phyloP scores from a whole-genome alignment of 2,797 vertebrate genomes.

The Serranus cabrilla region DNA sequence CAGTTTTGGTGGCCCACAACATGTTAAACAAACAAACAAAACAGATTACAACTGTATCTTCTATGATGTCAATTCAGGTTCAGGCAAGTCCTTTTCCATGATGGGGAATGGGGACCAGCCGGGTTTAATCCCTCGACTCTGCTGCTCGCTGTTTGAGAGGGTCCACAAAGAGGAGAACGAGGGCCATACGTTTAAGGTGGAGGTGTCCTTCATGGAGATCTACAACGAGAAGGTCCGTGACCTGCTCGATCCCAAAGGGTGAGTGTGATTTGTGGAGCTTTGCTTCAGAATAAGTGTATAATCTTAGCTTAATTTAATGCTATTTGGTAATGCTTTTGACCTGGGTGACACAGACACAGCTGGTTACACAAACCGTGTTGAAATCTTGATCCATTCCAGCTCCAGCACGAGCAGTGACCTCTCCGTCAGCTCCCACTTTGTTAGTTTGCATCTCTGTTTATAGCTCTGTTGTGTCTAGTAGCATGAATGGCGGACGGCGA shows the following conservation, averaged over 20 bases:
- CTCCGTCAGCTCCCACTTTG: constrained; percentile 14
- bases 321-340: constrained; percentile 21
- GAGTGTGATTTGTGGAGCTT: constrained; percentile 68
- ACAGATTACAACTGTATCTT: background rate
- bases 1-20: too few relatives aligned
- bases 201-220: constrained; percentile 99
- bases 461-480: constrained; percentile 70
- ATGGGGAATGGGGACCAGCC: constrained; percentile 97
- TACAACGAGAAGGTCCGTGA: constrained; percentile 99
- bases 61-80: constrained; percentile 85
- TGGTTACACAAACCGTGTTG: constrained; percentile 27
- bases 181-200: constrained; percentile 94
- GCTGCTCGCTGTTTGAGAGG: constrained; percentile 96
- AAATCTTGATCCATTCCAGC: constrained; percentile 22
- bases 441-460: constrained; percentile 47
- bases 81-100: constrained; percentile 99
- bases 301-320: constrained; percentile 6
- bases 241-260: constrained; percentile 99
- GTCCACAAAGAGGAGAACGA: constrained; percentile 91
- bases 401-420: constrained; percentile 24
- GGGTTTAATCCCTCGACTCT: constrained; percentile 97
- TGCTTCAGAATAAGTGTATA: constrained; percentile 9
- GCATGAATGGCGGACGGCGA: constrained; percentile 42
- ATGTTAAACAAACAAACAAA: too few relatives aligned
- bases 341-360: constrained; percentile 10